Percentiles rank a stretch among this genome's conserved stretches.
phyloP scores from a whole-genome alignment of 2,888 invertebrate species.

The Minunthozetes semirufus region DNA sequence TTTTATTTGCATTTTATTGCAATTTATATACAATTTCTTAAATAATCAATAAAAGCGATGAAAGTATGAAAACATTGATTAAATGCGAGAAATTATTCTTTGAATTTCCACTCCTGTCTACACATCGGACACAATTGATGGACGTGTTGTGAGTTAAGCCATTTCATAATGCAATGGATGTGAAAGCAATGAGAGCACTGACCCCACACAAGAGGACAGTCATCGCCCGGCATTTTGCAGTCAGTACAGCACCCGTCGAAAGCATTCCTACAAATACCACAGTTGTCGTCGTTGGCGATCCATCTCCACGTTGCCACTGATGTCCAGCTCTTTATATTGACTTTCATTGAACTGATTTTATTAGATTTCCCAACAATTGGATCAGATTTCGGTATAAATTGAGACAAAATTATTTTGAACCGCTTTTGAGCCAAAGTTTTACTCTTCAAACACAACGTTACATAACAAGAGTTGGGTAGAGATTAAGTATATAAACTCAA shows the following conservation, averaged over 20 bases:
- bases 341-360: too few relatives aligned
- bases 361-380: too few relatives aligned
- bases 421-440: too few relatives aligned
- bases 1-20: neutral
- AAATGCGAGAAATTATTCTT: constrained; percentile 54
- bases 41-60: neutral
- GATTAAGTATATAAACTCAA: too few relatives aligned
- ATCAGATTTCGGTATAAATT: too few relatives aligned
- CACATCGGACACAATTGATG: constrained; percentile 70
- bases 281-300: constrained; percentile 98
- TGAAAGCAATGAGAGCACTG: constrained; percentile 99
- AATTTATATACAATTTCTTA: neutral
- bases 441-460: too few relatives aligned
- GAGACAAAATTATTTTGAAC: too few relatives aligned
- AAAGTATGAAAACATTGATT: too few relatives aligned
- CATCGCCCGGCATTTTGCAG: constrained; percentile 94
- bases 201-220: constrained; percentile 97
- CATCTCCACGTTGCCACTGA: constrained; percentile 97
- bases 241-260: constrained; percentile 98
- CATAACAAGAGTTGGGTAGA: too few relatives aligned
- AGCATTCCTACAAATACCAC: constrained; percentile 97
- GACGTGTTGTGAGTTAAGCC: constrained; percentile 73
- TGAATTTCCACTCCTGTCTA: constrained; percentile 97
- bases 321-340: constrained; percentile 55
- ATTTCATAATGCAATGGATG: constrained; percentile 99